Conservation (phyloP, 2,113 vertebrate genomes). For the Eurypyga helias region DNA sequence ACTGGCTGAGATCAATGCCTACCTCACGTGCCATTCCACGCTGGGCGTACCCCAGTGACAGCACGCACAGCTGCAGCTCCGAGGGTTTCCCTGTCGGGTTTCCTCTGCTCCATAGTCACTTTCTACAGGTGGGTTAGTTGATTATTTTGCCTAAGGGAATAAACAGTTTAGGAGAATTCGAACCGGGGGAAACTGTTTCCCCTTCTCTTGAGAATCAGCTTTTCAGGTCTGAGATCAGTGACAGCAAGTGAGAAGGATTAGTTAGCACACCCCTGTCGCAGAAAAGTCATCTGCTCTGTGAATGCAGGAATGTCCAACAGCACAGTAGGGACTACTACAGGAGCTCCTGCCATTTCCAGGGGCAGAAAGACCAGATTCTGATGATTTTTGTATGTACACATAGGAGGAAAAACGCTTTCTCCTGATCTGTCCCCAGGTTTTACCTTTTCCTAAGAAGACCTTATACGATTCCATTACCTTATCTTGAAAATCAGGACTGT, state of each 20-base stretch:
- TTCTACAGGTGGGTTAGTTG: constrained; percentile 57
- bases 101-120: constrained; percentile 18
- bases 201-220: not conserved
- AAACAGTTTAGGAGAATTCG: constrained; percentile 54
- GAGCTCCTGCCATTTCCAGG: not conserved
- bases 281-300: not conserved
- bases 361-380: not conserved
- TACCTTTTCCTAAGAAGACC: not conserved
- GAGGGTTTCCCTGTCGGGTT: not conserved
- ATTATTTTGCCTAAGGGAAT: constrained; percentile 63
- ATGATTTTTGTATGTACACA: not conserved
- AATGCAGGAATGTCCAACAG: not conserved
- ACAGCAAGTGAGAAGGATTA: not conserved
- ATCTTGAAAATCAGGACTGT: not conserved
- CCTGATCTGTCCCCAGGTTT: not conserved
- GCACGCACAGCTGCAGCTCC: constrained; percentile 63
- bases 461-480: not conserved
- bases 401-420: not conserved
- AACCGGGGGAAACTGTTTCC: not conserved
- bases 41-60: constrained; percentile 69
- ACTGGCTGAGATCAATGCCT: constrained; percentile 77
- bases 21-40: constrained; percentile 79
- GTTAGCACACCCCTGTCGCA: not conserved
- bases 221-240: not conserved
- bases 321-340: not conserved